Evolutionary conservation across 2,888 invertebrate species (phyloP), one percentile per base, ranked within the genome.

Genomic region (Tethea ocularis): DNA sequence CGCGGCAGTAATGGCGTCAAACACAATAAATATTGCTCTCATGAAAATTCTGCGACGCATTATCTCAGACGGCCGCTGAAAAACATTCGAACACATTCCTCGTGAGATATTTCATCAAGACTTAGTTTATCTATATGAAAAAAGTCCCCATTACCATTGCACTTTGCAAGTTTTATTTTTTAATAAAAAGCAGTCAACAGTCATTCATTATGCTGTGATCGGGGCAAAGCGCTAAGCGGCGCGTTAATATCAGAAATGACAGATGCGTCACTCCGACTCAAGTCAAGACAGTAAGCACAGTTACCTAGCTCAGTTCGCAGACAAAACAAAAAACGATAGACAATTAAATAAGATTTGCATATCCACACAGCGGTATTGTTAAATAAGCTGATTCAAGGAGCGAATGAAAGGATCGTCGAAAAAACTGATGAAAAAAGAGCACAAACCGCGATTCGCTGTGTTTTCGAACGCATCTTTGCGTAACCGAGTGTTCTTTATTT

Each of bases 171-270:
- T 67, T 70, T 64, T 79, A 79, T 77, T 80, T 80, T 77, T 78
- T 74, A 69, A 57, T 62, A 63, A 70, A 74, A 79, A 84, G 85
- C 20, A n/a, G 46, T 20, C 46, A 87, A 88, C 83, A 68, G 60
- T 66, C 60, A 80, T 78, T 66, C 60, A 80, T 78, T 84, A 83
- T 82, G 81, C 82, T 68, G 74, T 75, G 77, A 79, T 81, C 80
- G 82, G 87, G 80, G 77, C 82, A 80, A 82, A 83, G 81, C 80
- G 75, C 72, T 80, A 82, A 83, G 82, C 80, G 75, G 73, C 80
- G 82, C 87, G 87, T 84, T 89, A 88, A 89, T 89, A 91, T 86
- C 83, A 81, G 60, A 86, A 86, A 91, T 90, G 91, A 90, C 92
- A 92, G 92, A 92, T 91, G 92, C 87, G 78, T 87, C 89, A 89